These are phyloP conservation scores for Anguilla marmorata DNA, from an alignment of 2,797 vertebrate genomes.

Conservation along the genomic window DNA sequence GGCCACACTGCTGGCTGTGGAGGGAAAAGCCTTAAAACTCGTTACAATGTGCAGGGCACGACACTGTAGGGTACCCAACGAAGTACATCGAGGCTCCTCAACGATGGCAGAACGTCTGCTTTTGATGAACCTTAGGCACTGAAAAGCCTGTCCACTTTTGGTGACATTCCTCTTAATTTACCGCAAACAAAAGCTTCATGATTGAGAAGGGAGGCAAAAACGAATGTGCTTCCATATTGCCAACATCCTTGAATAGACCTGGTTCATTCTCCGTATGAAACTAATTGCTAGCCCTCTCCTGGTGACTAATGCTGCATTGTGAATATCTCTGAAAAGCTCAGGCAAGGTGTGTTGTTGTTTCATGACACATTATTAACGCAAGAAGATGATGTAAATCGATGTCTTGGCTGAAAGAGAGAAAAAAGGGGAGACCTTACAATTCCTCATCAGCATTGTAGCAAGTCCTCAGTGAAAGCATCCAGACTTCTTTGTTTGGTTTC, in stretches of 20 bases:
- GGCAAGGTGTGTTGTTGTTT: constrained; percentile 41
- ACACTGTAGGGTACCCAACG: not conserved
- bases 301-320: constrained; percentile 49
- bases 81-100: not conserved
- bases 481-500: constrained; percentile 6
- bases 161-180: constrained; percentile 44
- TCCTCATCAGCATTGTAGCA: not conserved
- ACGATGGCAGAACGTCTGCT: not conserved
- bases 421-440: not conserved
- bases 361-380: constrained; percentile 45
- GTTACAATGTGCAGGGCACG: not conserved
- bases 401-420: constrained; percentile 22
- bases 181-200: constrained; percentile 51
- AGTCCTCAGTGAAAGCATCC: not conserved
- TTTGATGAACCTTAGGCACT: not conserved
- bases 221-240: constrained; percentile 10
- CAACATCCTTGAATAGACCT: constrained; percentile 10
- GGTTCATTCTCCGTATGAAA: constrained; percentile 24
- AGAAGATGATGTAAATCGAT: constrained; percentile 41
- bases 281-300: constrained; percentile 48
- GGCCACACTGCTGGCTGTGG: not conserved
- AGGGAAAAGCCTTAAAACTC: constrained; percentile 3
- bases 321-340: constrained; percentile 39
- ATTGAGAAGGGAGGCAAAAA: constrained; percentile 37
- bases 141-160: not conserved